Evolutionary conservation across 2,797 vertebrate species (phyloP).

Genomic region (Siniperca scherzeri): DNA sequence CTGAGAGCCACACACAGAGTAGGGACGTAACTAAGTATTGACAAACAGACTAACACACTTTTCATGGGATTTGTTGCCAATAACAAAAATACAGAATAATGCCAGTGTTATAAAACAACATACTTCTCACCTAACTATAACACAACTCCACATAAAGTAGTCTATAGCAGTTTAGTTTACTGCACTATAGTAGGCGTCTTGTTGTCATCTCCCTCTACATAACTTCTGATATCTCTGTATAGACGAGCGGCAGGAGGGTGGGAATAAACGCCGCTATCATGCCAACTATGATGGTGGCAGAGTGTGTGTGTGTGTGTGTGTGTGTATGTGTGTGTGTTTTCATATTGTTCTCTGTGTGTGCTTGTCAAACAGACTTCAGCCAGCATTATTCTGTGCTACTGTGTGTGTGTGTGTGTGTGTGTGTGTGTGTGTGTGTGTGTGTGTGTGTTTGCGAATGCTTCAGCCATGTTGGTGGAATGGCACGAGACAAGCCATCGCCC

Average conservation of each 20-base stretch:
- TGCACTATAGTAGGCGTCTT: neutral
- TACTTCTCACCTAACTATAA: neutral
- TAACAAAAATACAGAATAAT: neutral
- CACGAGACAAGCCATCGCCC: constrained; percentile 87
- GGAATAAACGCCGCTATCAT: constrained; percentile 47
- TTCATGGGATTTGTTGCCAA: neutral
- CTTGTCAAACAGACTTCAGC: constrained; percentile 46
- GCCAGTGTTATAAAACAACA: neutral
- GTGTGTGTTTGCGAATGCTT: constrained; percentile 70
- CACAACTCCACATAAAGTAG: neutral
- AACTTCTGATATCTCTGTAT: constrained; percentile 42
- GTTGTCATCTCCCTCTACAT: constrained; percentile 33
- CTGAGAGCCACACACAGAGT: neutral
- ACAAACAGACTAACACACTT: neutral
- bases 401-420: constrained; percentile 25
- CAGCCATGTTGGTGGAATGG: constrained; percentile 85
- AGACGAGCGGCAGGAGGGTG: constrained; percentile 38
- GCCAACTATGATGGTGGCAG: constrained; percentile 30
- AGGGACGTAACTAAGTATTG: neutral
- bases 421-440: constrained; percentile 31
- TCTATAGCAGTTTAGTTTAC: neutral
- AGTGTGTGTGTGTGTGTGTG: constrained; percentile 36
- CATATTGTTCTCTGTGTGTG: constrained; percentile 42
- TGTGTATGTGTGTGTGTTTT: constrained; percentile 39
- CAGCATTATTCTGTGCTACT: constrained; percentile 22